Base-by-base conservation (phyloP, 2,113 vertebrate genomes). In the Bubo scandiacus region DNA sequence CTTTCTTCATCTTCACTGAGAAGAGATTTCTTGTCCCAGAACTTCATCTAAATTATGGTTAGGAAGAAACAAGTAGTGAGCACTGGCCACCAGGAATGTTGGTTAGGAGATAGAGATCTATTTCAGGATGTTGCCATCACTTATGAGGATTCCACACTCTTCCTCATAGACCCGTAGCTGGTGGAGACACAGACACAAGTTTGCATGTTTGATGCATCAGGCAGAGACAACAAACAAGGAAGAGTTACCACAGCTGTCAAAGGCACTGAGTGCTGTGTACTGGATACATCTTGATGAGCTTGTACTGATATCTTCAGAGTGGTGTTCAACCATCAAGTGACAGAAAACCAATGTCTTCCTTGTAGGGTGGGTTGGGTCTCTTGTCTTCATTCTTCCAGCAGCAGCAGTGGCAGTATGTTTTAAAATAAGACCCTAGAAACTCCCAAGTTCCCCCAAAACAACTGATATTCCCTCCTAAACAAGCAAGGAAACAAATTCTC, bases 351-450 rank as follows among this genome's bases (percentile, higher is more conserved):
- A 25, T 27, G 7, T 62, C 95, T 79, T 81, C 74, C 49, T 68
- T 55, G 21, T 49, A 91, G 86, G 57, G 77, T 91, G 91, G 95
- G 86, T 86, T 88, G 52, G 65, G 88, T 71, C 83, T 91, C 73
- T 84, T 79, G 68, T 54, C 59, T 72, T 75, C 90, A 19, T 85
- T 82, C 83, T 88, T 92, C 81, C 78, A 66, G 95, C 97, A 93
- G 88, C 96, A 96, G 94, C 94, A 96, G 94, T 95, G 92, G 85
- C 96, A 97, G 40, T 38, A 36, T 63, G 58, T 87, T 86, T 72
- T 63, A 81, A 91, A 93, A 65, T 10, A 83, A 83, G 87, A 40
- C 38, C 47, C 38, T 58, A 57, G 42, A 66, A 67, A 38, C 32
- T 82, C 42, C 81, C 86, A 55, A 34, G 51, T 81, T 45, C 42